These are phyloP conservation scores for Ladona fulva DNA, from an alignment of 1,140 invertebrate genomes.

Conservation along the genomic window DNA sequence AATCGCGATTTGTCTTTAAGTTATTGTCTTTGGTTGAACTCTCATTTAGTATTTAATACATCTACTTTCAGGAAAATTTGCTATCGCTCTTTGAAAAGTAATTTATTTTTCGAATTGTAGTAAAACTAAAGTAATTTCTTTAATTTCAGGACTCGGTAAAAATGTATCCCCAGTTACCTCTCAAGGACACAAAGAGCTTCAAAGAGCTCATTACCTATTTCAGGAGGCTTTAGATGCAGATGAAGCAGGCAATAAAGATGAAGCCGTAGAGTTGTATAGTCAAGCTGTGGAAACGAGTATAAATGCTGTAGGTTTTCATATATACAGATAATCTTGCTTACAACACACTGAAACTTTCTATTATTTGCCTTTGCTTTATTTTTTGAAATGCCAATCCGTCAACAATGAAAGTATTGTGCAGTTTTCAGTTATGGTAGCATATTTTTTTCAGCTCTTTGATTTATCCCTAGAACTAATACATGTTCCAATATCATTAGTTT, in stretches of 20 bases:
- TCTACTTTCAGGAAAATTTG: background rate
- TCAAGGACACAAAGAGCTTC: slow-evolving; percentile 38
- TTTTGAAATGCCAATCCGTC: no score
- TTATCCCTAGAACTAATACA: no score
- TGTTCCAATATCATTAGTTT: no score
- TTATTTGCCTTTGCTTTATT: no score
- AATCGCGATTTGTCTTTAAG: no score
- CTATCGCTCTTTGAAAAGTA: background rate
- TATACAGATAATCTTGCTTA: no score
- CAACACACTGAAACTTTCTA: no score
- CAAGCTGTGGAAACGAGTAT: slow-evolving; percentile 80
- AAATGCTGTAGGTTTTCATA: slow-evolving; percentile 55
- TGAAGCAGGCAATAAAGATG: slow-evolving; percentile 59
- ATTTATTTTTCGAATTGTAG: slow-evolving; percentile 17
- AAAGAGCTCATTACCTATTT: slow-evolving; percentile 72
- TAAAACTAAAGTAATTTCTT: background rate
- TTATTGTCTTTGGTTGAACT: no score
- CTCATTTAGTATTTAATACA: no score
- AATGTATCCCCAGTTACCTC: slow-evolving; percentile 34
- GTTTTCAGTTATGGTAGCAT: no score
- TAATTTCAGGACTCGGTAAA: slow-evolving; percentile 23
- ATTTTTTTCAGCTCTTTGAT: no score
- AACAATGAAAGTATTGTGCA: no score
- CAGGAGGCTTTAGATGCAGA: slow-evolving; percentile 82
- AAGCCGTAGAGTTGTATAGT: slow-evolving; percentile 76